Percentiles rank a stretch among this genome's conserved stretches.
phyloP scores from a whole-genome alignment of 2,113 vertebrate species.

The Hoplias malabaricus region DNA sequence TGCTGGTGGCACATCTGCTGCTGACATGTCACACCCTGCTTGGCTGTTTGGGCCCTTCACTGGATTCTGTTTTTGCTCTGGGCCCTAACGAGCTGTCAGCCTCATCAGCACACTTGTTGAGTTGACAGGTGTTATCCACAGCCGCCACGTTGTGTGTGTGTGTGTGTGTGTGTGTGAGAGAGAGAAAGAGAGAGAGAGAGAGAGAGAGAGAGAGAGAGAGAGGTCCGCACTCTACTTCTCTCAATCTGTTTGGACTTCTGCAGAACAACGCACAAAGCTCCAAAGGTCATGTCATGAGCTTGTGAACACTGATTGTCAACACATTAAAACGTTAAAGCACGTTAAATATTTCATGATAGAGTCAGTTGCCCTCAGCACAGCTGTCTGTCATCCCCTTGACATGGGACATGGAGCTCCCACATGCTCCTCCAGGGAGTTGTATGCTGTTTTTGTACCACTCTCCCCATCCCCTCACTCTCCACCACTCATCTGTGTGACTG shows the following conservation, averaged over 20 bases:
- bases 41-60: slow-evolving; percentile 1
- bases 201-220: not conserved
- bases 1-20: slow-evolving; percentile 22
- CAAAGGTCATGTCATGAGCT: slow-evolving; percentile 11
- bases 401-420: slow-evolving; percentile 27
- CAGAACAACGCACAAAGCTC: not conserved
- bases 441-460: slow-evolving; percentile 11
- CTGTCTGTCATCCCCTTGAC: slow-evolving; percentile 19
- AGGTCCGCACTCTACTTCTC: not conserved
- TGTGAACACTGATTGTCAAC: not conserved
- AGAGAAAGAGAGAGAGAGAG: not conserved
- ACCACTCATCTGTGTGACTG: not conserved
- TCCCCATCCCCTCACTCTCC: not conserved
- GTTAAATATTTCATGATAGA: slow-evolving; percentile 20
- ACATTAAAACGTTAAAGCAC: slow-evolving; percentile 20
- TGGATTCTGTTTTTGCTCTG: slow-evolving; percentile 12
- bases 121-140: slow-evolving; percentile 32
- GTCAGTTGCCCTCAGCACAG: slow-evolving; percentile 7
- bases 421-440: slow-evolving; percentile 2
- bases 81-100: slow-evolving; percentile 20
- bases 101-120: slow-evolving; percentile 36
- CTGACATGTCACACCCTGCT: slow-evolving; percentile 37
- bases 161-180: not conserved
- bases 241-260: not conserved
- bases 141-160: not conserved